Evolutionary conservation across 1,140 invertebrate genomes (phyloP), one percentile per base, ranked within the genome.

Genomic region (Marisa cornuarietis): DNA sequence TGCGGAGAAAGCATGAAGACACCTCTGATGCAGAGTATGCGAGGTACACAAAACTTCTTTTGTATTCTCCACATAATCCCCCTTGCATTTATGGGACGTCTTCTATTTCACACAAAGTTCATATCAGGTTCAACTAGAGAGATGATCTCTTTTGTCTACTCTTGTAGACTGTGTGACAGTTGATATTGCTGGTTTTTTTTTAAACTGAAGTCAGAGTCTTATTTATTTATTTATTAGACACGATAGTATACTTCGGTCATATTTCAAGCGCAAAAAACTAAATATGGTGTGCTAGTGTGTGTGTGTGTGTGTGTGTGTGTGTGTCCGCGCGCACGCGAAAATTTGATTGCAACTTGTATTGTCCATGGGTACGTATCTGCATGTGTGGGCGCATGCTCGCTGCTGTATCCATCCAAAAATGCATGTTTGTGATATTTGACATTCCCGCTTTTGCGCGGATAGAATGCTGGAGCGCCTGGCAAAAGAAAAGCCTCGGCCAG

Each of bases 271-370:
- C 6, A 0, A 42, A 42, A 42, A 42, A 2, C 31, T 42, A 42
- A 42, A 42, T 42, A 42, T 42, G 31, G 49, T 73, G 71, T 51
- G 9, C 49, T 16, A n/a, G 42, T 73, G 71, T 73, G 68, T 71
- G 68, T 52, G 71, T 73, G 71, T 73, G 71, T 51, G 42, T 73
- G 71, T n/a, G n/a, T 73, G 42, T 61, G 42, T 16, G 42, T 73
- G 42, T 58, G 42, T 73, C 3, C 54, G 42, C 24, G 42, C 52
- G 9, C 52, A 6, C 26, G 58, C 62, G 54, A 54, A 5, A 4
- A 22, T 24, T 11, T 54, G 52, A 74, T 22, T 54, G 72, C 20
- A 7, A 11, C 4, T 20, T n/a, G 65, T 68, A 8, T 13, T 26
- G 69, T 71, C n/a, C 69, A 54, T 52, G 8, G 10, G 10, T 73